These are phyloP conservation scores for Chaetorhynchus papuensis DNA, from an alignment of 2,113 vertebrate genomes.

Conservation along the genomic window DNA sequence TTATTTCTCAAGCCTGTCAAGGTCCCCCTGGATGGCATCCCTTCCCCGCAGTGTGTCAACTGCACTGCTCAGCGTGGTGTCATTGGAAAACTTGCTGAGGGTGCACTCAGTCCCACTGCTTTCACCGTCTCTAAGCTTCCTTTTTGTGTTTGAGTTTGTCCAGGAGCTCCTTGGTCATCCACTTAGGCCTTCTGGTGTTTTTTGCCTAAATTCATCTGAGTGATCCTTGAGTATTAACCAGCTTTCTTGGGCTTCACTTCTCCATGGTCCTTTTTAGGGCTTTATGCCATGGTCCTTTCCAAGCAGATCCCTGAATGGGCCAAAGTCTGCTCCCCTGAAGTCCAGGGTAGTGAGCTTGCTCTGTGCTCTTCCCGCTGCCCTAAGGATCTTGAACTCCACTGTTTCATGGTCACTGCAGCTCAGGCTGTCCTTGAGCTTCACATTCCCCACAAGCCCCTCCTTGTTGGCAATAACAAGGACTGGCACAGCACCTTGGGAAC, in stretches of 20 bases:
- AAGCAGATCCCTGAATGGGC: not conserved
- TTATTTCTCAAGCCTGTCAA: not conserved
- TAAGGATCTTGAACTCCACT: not conserved
- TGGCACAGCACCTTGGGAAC: fast-evolving
- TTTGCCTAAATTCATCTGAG: not conserved
- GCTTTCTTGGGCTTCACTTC: not conserved
- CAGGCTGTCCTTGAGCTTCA: not conserved
- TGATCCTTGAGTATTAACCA: not conserved
- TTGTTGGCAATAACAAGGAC: not conserved
- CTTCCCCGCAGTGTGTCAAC: not conserved
- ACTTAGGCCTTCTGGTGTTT: not conserved
- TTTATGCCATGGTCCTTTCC: not conserved
- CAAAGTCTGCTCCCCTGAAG: not conserved
- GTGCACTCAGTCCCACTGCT: not conserved
- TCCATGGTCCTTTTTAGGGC: not conserved
- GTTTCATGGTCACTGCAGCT: not conserved
- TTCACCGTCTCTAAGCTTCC: not conserved
- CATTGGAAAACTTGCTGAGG: not conserved
- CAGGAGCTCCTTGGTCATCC: not conserved
- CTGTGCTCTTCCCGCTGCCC: not conserved
- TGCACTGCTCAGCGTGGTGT: not conserved
- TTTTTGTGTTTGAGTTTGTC: not conserved
- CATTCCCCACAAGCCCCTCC: not conserved
- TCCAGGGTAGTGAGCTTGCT: not conserved
- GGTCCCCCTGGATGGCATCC: not conserved